Base-by-base conservation (phyloP, 1,140 invertebrate genomes). In the Cheumatopsyche charites region DNA sequence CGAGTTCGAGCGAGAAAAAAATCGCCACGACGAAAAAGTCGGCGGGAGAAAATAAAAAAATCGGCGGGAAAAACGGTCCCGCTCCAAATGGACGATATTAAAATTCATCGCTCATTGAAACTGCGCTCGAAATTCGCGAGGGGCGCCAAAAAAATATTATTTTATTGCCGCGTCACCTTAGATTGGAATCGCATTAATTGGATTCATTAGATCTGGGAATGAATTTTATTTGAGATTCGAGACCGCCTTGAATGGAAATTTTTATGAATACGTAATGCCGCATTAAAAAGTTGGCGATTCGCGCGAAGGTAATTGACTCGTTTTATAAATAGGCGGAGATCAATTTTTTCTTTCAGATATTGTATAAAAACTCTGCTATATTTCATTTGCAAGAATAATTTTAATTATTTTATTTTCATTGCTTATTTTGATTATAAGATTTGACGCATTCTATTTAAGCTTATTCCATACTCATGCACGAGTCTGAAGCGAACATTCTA, bases 131-230 rank as follows among this genome's bases (percentile, higher is more conserved):
- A 13, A 9, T 36, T 62, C 15, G 43, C n/a, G 43, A 2, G 11
- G 2, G 15, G 12, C 11, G 23, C 17, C 17, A 41, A 63, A 72
- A 72, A 71, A 71, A 71, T 47, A 26, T 42, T 25, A 36, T 71
- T 71, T 71, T 58, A 72, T 58, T 66, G 62, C 62, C 29, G 25
- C 21, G 62, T 42, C 62, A 66, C 62, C 70, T 72, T 70, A n/a
- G 36, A 23, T 26, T 62, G 70, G 66, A 65, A 67, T 52, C 29
- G 66, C 55, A 67, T 65, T 72, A 72, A 72, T 72, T 72, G 66
- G 71, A 67, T 72, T 72, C 71, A 72, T 72, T 72, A 72, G 58
- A 26, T 43, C 42, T 9, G 19, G 21, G 71, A 67, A 72, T 68
- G 58, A 72, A 67, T 72, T 72, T 72, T 61, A 72, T 72, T n/a